Percentiles rank a stretch among this genome's conserved stretches.
These are phyloP conservation scores for Gallinago undulata DNA, from an alignment of 2,113 vertebrate species.

Conservation along the genomic window DNA sequence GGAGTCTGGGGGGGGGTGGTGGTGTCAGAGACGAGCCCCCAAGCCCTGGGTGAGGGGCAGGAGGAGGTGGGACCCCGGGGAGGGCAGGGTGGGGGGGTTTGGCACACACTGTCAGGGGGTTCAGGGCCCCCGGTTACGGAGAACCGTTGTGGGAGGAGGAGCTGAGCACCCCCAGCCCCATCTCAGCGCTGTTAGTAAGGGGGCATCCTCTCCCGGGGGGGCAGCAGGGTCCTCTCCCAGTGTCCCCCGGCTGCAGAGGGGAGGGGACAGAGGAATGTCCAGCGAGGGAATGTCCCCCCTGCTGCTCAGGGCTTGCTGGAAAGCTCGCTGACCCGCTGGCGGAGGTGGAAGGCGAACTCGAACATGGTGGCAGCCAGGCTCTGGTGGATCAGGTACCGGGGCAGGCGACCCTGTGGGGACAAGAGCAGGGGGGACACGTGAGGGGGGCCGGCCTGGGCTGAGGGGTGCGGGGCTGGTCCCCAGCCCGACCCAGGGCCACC, in stretches of 20 bases:
- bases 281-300: neutral
- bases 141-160: fast-evolving
- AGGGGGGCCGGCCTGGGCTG: too few species aligned
- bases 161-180: neutral
- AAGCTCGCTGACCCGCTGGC: conserved; percentile 83
- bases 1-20: neutral
- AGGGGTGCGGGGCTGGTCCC: too few species aligned
- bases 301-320: conserved; percentile 38
- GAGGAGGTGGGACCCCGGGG: neutral
- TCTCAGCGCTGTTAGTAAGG: fast-evolving
- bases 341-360: conserved; percentile 91
- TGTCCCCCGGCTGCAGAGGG: neutral
- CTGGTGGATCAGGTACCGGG: conserved; percentile 96
- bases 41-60: fast-evolving
- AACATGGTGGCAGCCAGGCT: conserved; percentile 97
- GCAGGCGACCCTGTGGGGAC: conserved; percentile 84
- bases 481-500: too few species aligned
- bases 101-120: neutral
- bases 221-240: neutral
- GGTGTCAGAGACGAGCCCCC: neutral
- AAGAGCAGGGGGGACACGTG: fast-evolving
- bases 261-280: neutral
- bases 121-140: fast-evolving
- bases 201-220: neutral
- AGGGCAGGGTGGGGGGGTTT: neutral